A percentile compares a stretch with the other conserved stretches of the same genome.
Evolutionary conservation across 1,140 invertebrate genomes (phyloP).

Genomic region (Dendrolimus punctatus): DNA sequence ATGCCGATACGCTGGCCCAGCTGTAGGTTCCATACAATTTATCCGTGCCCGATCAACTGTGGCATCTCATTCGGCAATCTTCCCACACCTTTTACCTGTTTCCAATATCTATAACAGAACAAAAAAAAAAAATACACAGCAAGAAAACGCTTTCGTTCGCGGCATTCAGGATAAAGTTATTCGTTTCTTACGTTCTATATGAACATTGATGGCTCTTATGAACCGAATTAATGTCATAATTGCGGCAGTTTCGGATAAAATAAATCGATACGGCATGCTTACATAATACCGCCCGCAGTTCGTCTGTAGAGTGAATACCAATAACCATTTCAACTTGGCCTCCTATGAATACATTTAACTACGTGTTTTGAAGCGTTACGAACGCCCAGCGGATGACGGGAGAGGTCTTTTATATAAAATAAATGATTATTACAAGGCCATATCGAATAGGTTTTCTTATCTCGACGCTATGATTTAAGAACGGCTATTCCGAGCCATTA

Average conservation of each 20-base stretch:
- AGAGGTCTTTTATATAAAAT: constrained; percentile 28
- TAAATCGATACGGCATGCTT: constrained; percentile 65
- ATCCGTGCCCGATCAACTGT: constrained; percentile 48
- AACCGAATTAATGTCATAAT: constrained; percentile 69
- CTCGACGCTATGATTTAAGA: constrained; percentile 39
- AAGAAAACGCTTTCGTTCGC: constrained; percentile 46
- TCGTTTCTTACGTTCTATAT: constrained; percentile 59
- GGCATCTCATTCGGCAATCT: constrained; percentile 48
- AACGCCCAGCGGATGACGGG: constrained; percentile 9
- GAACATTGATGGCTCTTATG: constrained; percentile 61
- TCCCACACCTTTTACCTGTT: constrained; percentile 58
- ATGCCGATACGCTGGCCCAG: constrained; percentile 20
- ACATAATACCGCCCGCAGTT: constrained; percentile 66
- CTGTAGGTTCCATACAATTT: constrained; percentile 42
- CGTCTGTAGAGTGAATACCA: constrained; percentile 31
- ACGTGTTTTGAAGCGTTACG: constrained; percentile 11
- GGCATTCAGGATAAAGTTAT: constrained; percentile 56
- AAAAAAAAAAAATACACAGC: constrained; percentile 45
- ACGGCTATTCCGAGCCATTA: constrained; percentile 28
- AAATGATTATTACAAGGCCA: constrained; percentile 45
- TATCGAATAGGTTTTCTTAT: constrained; percentile 41
- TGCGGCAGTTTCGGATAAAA: constrained; percentile 65
- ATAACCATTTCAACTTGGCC: constrained; percentile 35
- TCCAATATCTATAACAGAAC: constrained; percentile 36
- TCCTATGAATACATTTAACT: constrained; percentile 26